Evolutionary conservation across 2,113 vertebrate genomes (phyloP).

Genomic region (Balaeniceps rex): DNA sequence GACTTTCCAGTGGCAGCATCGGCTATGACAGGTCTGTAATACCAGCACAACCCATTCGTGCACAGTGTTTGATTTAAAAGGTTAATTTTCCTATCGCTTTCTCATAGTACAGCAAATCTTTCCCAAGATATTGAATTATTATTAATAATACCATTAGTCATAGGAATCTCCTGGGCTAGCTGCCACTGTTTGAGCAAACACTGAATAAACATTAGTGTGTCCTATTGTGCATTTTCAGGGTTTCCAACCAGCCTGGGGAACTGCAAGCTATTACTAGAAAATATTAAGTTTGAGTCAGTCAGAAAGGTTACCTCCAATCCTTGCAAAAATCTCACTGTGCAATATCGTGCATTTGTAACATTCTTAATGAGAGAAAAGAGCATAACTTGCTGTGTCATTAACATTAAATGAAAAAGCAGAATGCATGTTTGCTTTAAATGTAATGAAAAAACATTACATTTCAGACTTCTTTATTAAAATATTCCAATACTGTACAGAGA

Average conservation of each 20-base stretch:
- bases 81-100: neutral
- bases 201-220: neutral
- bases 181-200: neutral
- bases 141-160: neutral
- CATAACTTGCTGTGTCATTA: neutral
- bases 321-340: neutral
- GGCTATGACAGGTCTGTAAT: accelerated
- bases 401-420: neutral
- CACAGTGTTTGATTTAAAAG: neutral
- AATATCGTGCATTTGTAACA: neutral
- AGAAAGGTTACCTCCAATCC: neutral
- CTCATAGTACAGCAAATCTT: neutral
- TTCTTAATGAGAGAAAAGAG: neutral
- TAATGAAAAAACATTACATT: neutral
- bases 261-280: neutral
- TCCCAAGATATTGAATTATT: neutral
- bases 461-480: neutral
- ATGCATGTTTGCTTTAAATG: neutral
- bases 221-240: neutral
- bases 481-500: neutral
- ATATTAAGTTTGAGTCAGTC: neutral
- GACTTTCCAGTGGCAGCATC: neutral
- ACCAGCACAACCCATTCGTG: neutral
- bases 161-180: neutral
- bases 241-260: neutral